phyloP scores from a whole-genome alignment of 2,113 vertebrate species.

The Patagioenas fasciata region DNA sequence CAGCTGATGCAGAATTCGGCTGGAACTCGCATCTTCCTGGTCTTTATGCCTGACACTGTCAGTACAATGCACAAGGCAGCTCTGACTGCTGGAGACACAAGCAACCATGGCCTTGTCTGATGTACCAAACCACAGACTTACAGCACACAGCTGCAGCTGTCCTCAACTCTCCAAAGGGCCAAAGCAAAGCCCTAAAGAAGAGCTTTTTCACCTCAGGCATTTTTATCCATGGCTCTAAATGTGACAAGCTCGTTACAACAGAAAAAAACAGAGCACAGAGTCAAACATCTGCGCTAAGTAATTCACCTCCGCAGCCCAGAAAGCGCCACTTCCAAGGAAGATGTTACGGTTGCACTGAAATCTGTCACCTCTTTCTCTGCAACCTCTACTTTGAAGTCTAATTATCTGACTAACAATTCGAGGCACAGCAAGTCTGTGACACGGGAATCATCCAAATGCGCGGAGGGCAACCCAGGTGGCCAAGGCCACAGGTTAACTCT shows the following conservation, averaged over 20 bases:
- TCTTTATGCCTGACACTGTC: not conserved
- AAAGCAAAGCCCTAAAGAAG: not conserved
- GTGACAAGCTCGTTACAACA: not conserved
- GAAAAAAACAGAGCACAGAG: not conserved
- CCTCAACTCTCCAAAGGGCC: not conserved
- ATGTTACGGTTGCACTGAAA: not conserved
- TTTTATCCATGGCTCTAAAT: not conserved
- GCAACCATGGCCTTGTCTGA: not conserved
- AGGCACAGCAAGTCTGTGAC: not conserved
- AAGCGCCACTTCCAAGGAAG: not conserved
- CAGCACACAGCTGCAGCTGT: not conserved
- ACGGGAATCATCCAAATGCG: not conserved
- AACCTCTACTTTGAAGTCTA: not conserved
- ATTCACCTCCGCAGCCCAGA: not conserved
- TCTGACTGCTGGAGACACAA: not conserved
- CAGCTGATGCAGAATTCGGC: not conserved
- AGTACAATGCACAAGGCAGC: not conserved
- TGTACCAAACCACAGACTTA: not conserved
- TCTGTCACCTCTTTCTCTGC: not conserved
- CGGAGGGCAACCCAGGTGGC: rapidly evolving
- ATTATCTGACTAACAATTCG: not conserved
- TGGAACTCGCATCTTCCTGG: not conserved
- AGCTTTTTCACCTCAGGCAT: not conserved
- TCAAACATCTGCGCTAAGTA: not conserved
- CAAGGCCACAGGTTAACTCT: not conserved